Evolutionary conservation across 92 coral and sea anemone species (phyloP).

Genomic region (Anthopleura xanthogrammica): DNA sequence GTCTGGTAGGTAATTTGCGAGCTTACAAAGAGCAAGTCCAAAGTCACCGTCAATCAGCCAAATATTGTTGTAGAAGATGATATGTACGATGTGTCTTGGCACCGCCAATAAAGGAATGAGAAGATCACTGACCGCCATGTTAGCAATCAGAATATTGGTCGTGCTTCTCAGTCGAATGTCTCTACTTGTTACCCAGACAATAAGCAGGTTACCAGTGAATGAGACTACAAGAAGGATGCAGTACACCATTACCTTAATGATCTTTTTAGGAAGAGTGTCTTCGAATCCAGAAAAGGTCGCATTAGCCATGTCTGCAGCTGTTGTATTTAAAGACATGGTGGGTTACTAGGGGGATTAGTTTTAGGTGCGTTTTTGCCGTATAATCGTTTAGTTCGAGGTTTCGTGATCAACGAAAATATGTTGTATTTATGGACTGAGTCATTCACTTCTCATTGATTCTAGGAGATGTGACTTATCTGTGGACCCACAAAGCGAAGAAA

Average conservation of each 20-base stretch:
- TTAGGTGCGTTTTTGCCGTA: too few species aligned
- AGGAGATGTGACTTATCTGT: too few species aligned
- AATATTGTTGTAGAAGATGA: neutral
- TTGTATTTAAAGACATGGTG: too few species aligned
- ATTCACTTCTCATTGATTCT: too few species aligned
- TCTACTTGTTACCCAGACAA: conserved; percentile 1
- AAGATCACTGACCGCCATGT: conserved; percentile 37
- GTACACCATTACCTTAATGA: neutral
- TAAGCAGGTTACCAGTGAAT: conserved; percentile 10
- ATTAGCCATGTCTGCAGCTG: neutral
- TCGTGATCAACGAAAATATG: too few species aligned
- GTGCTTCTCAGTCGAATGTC: conserved; percentile 18
- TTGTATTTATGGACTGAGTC: too few species aligned
- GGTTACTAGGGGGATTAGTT: too few species aligned
- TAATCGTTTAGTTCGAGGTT: too few species aligned
- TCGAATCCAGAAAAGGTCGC: neutral
- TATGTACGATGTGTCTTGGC: conserved; percentile 2
- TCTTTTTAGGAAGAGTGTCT: neutral
- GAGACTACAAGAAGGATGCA: conserved; percentile 8
- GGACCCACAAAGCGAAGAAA: too few species aligned
- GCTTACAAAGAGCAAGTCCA: conserved; percentile 24
- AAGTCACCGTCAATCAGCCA: conserved; percentile 13
- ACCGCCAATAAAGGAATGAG: conserved; percentile 7
- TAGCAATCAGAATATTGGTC: conserved; percentile 19
- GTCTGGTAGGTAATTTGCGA: conserved; percentile 15